Evolutionary conservation across 37 sponge, comb jelly and placozoan genomes (phyloP).

Genomic region (Lycopodina hypogea): DNA sequence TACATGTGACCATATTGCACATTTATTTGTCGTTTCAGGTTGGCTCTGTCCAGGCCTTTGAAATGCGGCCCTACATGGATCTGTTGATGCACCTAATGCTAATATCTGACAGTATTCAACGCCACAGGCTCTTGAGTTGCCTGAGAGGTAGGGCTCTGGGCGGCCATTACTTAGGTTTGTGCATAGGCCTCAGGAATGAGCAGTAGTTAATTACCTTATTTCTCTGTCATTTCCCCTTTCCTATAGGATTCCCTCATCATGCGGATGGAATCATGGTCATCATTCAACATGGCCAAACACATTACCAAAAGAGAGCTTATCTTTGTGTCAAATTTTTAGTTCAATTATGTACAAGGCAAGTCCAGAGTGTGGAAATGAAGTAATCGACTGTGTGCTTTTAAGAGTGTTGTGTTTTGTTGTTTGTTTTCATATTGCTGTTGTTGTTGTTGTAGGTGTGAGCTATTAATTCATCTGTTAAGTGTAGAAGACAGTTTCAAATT

Average conservation of each 20-base stretch:
- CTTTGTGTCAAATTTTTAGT: slow-evolving; percentile 82
- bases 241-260: slow-evolving; percentile 40
- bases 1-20: too few relatives aligned
- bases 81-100: slow-evolving; percentile 73
- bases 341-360: slow-evolving; percentile 58
- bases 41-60: slow-evolving; percentile 69
- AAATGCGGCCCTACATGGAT: slow-evolving; percentile 82
- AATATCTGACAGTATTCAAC: slow-evolving; percentile 88
- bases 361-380: neutral
- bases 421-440: neutral
- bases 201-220: neutral
- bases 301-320: slow-evolving; percentile 84
- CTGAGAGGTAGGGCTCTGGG: slow-evolving; percentile 70
- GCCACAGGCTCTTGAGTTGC: slow-evolving; percentile 36
- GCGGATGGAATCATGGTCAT: slow-evolving; percentile 71
- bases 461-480: slow-evolving; percentile 38
- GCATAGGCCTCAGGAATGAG: neutral
- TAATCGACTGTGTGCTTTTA: too few relatives aligned
- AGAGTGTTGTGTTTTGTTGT: too few relatives aligned
- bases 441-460: slow-evolving; percentile 46
- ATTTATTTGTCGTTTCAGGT: too few relatives aligned
- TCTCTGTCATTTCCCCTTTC: neutral
- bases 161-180: neutral
- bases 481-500: slow-evolving; percentile 58
- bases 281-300: slow-evolving; percentile 68